Conservation (phyloP, 2,888 invertebrate genomes). For the Tenthredo livida region DNA sequence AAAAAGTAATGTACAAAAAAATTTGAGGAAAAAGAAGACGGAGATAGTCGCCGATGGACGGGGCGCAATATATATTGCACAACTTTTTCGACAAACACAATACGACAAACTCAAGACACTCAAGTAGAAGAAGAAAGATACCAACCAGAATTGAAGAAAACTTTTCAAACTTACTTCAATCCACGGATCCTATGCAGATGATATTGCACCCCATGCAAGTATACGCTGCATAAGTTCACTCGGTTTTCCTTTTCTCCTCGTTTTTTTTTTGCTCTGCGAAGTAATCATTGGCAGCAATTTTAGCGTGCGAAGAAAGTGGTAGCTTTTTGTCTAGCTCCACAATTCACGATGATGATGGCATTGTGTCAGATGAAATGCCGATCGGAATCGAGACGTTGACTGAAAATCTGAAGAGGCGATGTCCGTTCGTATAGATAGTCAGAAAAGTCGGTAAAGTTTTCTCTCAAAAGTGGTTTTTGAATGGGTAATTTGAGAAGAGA, state of each 20-base stretch:
- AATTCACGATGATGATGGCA: background rate
- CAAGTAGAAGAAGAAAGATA: background rate
- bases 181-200: background rate
- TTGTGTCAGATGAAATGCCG: background rate
- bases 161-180: background rate
- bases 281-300: background rate
- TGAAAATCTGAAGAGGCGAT: background rate
- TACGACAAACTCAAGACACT: background rate
- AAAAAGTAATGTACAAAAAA: background rate
- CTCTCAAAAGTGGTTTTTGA: constrained; percentile 17
- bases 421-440: background rate
- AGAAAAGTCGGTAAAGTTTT: constrained; percentile 21
- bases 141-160: background rate
- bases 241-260: background rate
- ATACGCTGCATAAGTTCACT: background rate
- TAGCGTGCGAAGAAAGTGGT: background rate
- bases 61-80: constrained; percentile 27
- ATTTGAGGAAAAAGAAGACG: background rate
- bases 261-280: background rate
- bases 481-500: constrained; percentile 36
- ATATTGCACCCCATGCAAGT: background rate
- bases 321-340: too few species aligned
- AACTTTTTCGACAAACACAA: constrained; percentile 22
- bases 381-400: background rate
- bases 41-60: background rate